Base-by-base conservation (phyloP, 2,888 invertebrate genomes). In the Drosophila atroscutellata region DNA sequence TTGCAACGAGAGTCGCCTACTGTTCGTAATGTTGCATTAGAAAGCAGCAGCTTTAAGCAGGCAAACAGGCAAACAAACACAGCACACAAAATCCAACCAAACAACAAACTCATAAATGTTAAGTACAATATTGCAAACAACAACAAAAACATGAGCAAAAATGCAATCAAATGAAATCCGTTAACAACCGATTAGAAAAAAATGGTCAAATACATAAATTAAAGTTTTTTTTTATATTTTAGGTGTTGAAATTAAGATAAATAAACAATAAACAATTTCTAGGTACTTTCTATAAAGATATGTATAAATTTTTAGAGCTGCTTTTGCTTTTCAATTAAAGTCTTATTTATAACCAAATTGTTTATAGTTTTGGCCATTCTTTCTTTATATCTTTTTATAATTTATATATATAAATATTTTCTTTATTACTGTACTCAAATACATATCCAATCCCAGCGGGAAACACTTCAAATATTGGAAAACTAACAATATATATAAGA, bases 11-110 rank as follows among this genome's bases (percentile, higher is more conserved):
- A 67, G 57, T 77, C 69, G 68, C 70, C 66, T 68, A 62, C 71
- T 58, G 78, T 24, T 72, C 52, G 59, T 59, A 75, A 61, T 79
- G 67, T 54, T 60, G 71, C 79, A 72, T 79, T 78, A 79, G 78
- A 78, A 78, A 78, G 77, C 60, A 61, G 54, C 52, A 60, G 54
- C 73, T 66, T n/a, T 57, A 30, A 67, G 36, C 69, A 66, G 55
- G 13, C 55, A 64, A 66, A 37, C 37, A 50, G 50, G 45, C 45
- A 45, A 45, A 45, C 45, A 45, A 45, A 45, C 45, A 61, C 64
- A 63, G 47, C n/a, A 34, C 7, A 36, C 52, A 52, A 34, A 7
- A 9, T 15, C 20, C 51, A 54, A 54, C 24, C 24, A 24, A 24
- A n/a, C 55, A 42, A 18, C 52, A 52, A 61, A 57, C 62, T 60